These are phyloP conservation scores for Thereva nobilitata DNA, from an alignment of 2,888 invertebrate genomes.

Conservation along the genomic window DNA sequence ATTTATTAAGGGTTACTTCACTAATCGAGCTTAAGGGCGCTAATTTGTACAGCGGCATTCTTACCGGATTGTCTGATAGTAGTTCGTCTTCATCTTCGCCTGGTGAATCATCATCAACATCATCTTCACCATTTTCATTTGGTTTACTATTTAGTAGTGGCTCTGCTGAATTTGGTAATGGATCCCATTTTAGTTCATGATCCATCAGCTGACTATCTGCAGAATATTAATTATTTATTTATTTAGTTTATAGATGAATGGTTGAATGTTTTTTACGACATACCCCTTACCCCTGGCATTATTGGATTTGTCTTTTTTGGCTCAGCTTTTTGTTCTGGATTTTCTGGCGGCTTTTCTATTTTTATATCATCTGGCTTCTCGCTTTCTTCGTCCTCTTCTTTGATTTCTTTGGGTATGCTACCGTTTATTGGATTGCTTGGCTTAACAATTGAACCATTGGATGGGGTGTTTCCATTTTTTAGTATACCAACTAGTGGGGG, in stretches of 20 bases:
- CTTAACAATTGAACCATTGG: constrained; percentile 39
- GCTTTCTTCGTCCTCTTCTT: constrained; percentile 5
- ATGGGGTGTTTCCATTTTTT: constrained; percentile 54
- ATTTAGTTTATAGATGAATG: neutral
- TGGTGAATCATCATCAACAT: constrained; percentile 48
- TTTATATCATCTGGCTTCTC: constrained; percentile 8
- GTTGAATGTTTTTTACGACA: constrained; percentile 39
- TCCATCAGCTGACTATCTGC: constrained; percentile 60
- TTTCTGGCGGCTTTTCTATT: neutral
- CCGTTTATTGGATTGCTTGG: constrained; percentile 46
- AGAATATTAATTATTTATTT: neutral
- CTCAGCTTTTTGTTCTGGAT: neutral
- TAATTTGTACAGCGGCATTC: constrained; percentile 51
- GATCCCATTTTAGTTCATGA: constrained; percentile 64
- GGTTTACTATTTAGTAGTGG: constrained; percentile 50
- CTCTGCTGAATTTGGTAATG: constrained; percentile 60
- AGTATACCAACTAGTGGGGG: constrained; percentile 55
- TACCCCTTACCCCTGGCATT: constrained; percentile 63
- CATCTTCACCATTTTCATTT: constrained; percentile 47
- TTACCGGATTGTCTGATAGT: constrained; percentile 57
- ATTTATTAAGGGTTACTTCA: constrained; percentile 57
- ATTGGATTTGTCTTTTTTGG: constrained; percentile 36
- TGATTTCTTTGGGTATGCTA: constrained; percentile 42
- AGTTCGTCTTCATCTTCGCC: constrained; percentile 44
- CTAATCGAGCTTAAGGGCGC: constrained; percentile 63